Percentiles rank a stretch among this genome's conserved stretches.
Conservation (phyloP, 2,797 vertebrate genomes). For the Chaetophractus vellerosus region DNA sequence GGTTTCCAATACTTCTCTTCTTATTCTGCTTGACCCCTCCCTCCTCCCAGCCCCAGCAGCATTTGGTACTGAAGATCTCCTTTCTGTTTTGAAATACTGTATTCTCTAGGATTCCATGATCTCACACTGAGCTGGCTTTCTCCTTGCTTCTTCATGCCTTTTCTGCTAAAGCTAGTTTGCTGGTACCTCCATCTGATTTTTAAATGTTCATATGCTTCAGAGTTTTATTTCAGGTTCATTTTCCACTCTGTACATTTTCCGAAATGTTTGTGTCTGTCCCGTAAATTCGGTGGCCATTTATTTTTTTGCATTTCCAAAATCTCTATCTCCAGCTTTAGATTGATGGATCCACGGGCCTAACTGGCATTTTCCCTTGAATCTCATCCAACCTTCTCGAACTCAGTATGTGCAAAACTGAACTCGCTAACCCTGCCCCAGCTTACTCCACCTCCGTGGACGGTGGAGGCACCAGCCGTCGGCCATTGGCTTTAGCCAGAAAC, state of each 20-base stretch:
- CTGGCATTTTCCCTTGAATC: background rate
- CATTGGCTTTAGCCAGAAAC: background rate
- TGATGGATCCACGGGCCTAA: background rate
- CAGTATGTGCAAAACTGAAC: background rate
- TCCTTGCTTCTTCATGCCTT: background rate
- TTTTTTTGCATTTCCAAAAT: conserved; percentile 10
- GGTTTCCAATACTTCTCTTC: background rate
- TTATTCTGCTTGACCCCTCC: background rate
- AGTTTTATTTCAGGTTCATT: background rate
- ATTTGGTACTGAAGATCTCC: background rate
- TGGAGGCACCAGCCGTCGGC: background rate
- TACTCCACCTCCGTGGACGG: background rate
- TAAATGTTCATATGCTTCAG: background rate
- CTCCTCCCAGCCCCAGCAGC: background rate
- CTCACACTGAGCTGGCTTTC: background rate
- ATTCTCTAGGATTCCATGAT: background rate
- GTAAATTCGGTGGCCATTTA: background rate
- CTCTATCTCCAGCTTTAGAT: background rate
- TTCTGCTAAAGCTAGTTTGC: background rate
- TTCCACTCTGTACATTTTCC: background rate
- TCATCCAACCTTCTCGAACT: background rate
- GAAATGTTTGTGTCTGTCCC: background rate
- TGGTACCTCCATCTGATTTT: background rate
- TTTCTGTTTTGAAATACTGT: background rate
- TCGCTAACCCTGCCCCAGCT: background rate